A percentile compares a stretch with the other conserved stretches of the same genome.
Conservation (phyloP, 1,140 invertebrate genomes). For the Drosophila tsacasi region DNA sequence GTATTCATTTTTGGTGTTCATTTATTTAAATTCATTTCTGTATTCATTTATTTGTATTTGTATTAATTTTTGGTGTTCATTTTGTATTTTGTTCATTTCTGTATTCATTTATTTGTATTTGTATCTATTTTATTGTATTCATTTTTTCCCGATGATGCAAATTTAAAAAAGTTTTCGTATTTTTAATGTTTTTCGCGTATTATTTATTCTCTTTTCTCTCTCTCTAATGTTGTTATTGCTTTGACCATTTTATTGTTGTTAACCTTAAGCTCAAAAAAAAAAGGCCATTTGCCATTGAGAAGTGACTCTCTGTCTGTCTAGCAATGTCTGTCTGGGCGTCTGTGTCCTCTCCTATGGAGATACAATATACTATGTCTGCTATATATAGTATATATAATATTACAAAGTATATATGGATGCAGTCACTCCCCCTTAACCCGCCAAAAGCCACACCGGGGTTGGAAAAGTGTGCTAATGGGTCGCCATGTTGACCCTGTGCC, state of each 20-base stretch:
- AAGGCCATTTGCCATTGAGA: slow-evolving; percentile 69
- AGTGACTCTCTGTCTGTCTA: slow-evolving; percentile 34
- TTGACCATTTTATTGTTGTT: slow-evolving; percentile 71
- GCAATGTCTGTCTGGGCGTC: slow-evolving; percentile 27
- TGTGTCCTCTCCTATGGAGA: slow-evolving; percentile 35
- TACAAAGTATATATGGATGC: slow-evolving; percentile 9
- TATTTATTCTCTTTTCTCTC: slow-evolving; percentile 9
- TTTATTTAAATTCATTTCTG: background rate
- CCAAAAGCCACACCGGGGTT: slow-evolving; percentile 17
- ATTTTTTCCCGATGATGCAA: slow-evolving; percentile 34
- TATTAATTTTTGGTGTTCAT: background rate
- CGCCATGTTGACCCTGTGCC: slow-evolving; percentile 81
- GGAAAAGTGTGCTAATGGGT: slow-evolving; percentile 84
- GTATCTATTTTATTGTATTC: background rate
- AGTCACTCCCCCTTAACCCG: slow-evolving; percentile 10
- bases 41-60: slow-evolving; percentile 11
- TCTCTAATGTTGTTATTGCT: slow-evolving; percentile 34
- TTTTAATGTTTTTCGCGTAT: slow-evolving; percentile 8
- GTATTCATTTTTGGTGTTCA: background rate
- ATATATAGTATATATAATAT: slow-evolving; percentile 4
- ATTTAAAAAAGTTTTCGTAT: slow-evolving; percentile 4
- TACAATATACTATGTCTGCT: slow-evolving; percentile 8
- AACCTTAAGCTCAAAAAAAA: slow-evolving; percentile 75
- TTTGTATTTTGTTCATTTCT: slow-evolving; percentile 3
- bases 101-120: background rate